Evolutionary conservation across 2,797 vertebrate genomes (phyloP).

Genomic region (Poecilia picta): DNA sequence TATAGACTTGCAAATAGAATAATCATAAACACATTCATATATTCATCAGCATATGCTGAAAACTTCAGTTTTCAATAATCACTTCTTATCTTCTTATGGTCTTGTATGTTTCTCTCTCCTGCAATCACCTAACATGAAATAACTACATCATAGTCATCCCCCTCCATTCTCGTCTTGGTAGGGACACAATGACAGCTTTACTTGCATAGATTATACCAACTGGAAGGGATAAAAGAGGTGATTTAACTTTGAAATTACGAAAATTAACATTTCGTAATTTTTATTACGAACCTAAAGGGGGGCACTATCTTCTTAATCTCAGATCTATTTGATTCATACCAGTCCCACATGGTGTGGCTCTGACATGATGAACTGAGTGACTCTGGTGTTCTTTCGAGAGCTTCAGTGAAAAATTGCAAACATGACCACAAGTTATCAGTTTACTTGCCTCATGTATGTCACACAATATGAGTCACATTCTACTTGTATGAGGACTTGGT

Average conservation of each 20-base stretch:
- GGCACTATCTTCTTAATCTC: constrained; percentile 16
- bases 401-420: constrained; percentile 29
- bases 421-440: constrained; percentile 23
- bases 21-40: constrained; percentile 14
- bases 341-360: constrained; percentile 33
- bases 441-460: constrained; percentile 23
- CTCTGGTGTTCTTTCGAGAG: constrained; percentile 22
- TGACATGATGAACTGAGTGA: constrained; percentile 29
- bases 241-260: constrained; percentile 16
- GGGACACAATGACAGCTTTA: constrained; percentile 28
- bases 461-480: background rate
- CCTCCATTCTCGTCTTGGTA: background rate
- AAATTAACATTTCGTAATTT: too few relatives aligned
- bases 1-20: constrained; percentile 8
- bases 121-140: constrained; percentile 28
- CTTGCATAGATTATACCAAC: constrained; percentile 53
- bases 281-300: constrained; percentile 28
- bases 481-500: background rate
- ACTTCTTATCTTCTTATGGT: constrained; percentile 44
- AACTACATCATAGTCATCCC: constrained; percentile 43
- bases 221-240: constrained; percentile 36
- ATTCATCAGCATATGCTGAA: constrained; percentile 13
- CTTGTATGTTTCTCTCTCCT: constrained; percentile 34
- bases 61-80: constrained; percentile 50
- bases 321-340: constrained; percentile 23